Evolutionary conservation across 2,797 vertebrate species (phyloP), one percentile per base, ranked within the genome.

Genomic region (Heteromormyrus szaboi): DNA sequence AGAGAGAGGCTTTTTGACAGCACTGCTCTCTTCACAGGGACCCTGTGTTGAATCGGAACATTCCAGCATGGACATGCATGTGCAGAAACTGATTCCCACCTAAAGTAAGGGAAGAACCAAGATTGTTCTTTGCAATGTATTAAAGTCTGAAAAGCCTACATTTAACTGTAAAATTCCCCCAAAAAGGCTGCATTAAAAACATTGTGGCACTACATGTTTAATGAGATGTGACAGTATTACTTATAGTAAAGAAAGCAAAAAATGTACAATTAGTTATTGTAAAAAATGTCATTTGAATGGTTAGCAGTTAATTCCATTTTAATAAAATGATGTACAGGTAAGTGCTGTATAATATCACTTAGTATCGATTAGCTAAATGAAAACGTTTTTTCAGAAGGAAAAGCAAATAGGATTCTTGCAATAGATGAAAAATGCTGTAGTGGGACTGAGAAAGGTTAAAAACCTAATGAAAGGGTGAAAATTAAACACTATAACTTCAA

Each of bases 1-100:
- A 68, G 25, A 29, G 25, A 37, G 29, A 12, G 33, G 29, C 11
- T 37, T 44, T 19, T 4, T 79, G 72, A 79, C 17, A 8, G 7
- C 72, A 44, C 87, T 90, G 90, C 68, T 44, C 89, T 59, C 86
- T 87, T 89, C 89, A 33, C 51, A 81, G 14, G n/a, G 72, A 87
- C 37, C 87, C 44, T 37, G 5, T 54, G 65, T 41, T 11, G 76
- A 41, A 59, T 76, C 2, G 19, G 50, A n/a, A 37, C 37, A 89
- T 41, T 88, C 86, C 14, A 29, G 90, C 22, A 92, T 6, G 46
- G 25, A 89, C 19, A 53, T 72, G 17, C 46, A 89, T 19, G 41
- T n/a, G n/a, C 68, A 76, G 68, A 41, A 76, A 76, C 17, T 37
- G 33, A 76, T 76, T 41, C 62, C 62, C 25, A 29, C 62, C 25